Evolutionary conservation across 2,888 invertebrate genomes (phyloP), one percentile per base, ranked within the genome.

Genomic region (Euphydryas editha): DNA sequence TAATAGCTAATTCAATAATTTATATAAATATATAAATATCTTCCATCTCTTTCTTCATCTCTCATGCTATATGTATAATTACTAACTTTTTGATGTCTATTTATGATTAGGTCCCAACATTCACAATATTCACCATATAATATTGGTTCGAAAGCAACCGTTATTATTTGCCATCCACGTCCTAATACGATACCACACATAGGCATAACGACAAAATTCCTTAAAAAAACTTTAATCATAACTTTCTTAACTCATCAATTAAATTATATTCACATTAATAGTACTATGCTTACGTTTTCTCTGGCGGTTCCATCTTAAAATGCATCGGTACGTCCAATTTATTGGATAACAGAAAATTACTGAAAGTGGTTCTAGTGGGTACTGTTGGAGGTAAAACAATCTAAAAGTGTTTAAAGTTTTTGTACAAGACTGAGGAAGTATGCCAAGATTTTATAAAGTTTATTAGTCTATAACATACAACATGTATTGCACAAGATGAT

Each of bases 361-460:
- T 75, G 63, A 88, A 92, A 0, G 89, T 83, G 0, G 88, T 87
- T 68, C 88, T 83, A 24, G 81, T 77, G 2, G 92, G 91, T 8
- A 92, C 90, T 2, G 93, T 93, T n/a, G 92, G 91, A 10, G 92
- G 91, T 64, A 92, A 67, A 54, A 86, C 79, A 8, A 92, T 82
- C 90, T 90, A 59, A 55, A 68, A 58, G 24, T 56, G 47, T 42
- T 42, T 10, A 61, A 13, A 55, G 39, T 10, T 36, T 17, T 10
- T 51, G n/a, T 36, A 10, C 15, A 60, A n/a, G 24, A 42, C n/a
- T 10, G 5, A 46, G 54, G 2, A 13, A 56, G 10, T 15, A 6
- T 30, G 17, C n/a, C 20, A 37, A 47, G 8, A 30, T 7, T 30
- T n/a, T n/a, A n/a, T n/a, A n/a, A n/a, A n/a, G n/a, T n/a, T 8